A percentile compares a stretch with the other conserved stretches of the same genome.
Evolutionary conservation across 2,797 vertebrate genomes (phyloP).

Genomic region (Hyperoplus immaculatus): DNA sequence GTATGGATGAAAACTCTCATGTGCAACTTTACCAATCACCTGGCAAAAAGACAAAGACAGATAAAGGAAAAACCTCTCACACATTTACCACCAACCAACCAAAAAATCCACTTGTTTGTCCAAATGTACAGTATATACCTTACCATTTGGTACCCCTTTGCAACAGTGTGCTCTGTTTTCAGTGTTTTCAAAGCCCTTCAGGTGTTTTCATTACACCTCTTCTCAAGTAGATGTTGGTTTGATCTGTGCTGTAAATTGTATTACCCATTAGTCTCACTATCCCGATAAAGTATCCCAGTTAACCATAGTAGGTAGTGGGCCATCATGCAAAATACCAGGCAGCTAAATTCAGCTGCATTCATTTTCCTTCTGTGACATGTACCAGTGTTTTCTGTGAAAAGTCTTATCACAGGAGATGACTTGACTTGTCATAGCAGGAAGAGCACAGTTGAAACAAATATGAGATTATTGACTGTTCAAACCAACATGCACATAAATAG

Average conservation of each 20-base stretch:
- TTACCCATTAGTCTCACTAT: neutral
- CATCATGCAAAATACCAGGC: no score
- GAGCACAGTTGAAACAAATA: neutral
- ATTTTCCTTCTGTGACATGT: no score
- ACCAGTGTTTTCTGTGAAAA: no score
- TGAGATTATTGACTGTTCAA: neutral
- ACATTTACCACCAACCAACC: neutral
- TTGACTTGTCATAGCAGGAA: neutral
- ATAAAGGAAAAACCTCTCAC: neutral
- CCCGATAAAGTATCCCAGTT: neutral
- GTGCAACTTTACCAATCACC: constrained; percentile 11
- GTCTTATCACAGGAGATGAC: no score
- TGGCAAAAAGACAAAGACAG: constrained; percentile 12
- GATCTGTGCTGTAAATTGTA: neutral
- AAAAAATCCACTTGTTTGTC: neutral
- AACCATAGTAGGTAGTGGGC: no score
- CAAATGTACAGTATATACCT: neutral
- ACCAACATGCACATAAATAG: neutral
- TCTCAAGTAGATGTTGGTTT: neutral
- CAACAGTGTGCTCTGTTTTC: neutral
- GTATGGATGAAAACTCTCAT: constrained; percentile 41
- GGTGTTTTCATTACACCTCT: neutral
- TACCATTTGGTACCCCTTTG: neutral
- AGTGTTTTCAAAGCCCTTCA: neutral
- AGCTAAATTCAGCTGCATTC: no score